Evolutionary conservation across 1,140 invertebrate genomes (phyloP).

Genomic region (Phymastichus coffea): DNA sequence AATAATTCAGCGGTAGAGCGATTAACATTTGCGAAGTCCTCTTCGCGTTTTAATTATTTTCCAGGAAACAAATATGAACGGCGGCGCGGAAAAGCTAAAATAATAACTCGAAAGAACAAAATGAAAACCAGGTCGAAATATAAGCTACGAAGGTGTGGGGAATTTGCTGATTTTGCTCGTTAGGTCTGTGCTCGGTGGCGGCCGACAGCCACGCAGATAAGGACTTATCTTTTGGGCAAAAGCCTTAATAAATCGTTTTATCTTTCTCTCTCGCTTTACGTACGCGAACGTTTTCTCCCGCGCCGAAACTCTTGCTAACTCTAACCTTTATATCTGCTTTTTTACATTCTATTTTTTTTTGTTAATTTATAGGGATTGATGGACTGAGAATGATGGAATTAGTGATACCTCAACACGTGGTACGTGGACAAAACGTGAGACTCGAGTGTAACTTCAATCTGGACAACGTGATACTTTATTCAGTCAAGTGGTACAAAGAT

Average conservation of each 20-base stretch:
- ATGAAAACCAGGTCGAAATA: too few species aligned
- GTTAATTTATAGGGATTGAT: constrained; percentile 25
- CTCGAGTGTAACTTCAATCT: constrained; percentile 67
- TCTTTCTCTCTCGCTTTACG: constrained; percentile 9
- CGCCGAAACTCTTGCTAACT: neutral
- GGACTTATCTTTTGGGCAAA: constrained; percentile 25
- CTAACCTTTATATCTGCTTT: neutral
- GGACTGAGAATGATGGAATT: constrained; percentile 65
- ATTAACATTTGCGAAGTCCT: too few species aligned
- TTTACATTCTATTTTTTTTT: neutral
- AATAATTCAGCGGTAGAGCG: too few species aligned
- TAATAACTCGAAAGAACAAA: too few species aligned
- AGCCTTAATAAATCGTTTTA: constrained; percentile 29
- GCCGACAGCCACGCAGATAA: constrained; percentile 21
- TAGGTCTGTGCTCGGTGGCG: neutral
- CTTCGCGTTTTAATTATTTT: too few species aligned
- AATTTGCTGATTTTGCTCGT: constrained; percentile 25
- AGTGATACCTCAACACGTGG: constrained; percentile 67
- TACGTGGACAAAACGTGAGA: constrained; percentile 61
- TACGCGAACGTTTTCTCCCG: neutral
- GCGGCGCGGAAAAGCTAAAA: too few species aligned
- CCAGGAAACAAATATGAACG: too few species aligned
- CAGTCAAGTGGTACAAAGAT: constrained; percentile 80
- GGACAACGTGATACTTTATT: constrained; percentile 69
- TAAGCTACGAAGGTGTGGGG: too few species aligned